phyloP scores from a whole-genome alignment of 2,888 invertebrate species.

The Xanthorhoe designata region DNA sequence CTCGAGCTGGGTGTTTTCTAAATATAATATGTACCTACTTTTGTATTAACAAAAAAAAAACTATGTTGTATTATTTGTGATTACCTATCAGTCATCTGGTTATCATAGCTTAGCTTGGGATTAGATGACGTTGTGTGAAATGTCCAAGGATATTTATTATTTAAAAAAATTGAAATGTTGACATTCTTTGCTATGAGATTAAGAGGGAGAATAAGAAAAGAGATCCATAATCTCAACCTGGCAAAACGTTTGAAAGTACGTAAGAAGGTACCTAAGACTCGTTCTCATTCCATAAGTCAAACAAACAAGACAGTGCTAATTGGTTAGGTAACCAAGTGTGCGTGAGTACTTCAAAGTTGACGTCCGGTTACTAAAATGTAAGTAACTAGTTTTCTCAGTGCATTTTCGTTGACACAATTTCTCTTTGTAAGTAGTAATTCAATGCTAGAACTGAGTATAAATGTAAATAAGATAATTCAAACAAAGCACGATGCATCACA shows the following conservation, averaged over 20 bases:
- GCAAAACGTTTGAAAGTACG: conserved; percentile 15
- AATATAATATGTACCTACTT: no score
- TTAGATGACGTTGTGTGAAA: no score
- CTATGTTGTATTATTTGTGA: no score
- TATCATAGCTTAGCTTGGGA: no score
- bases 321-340: conserved; percentile 13
- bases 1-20: no score
- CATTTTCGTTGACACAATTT: conserved; percentile 18
- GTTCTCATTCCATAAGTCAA: conserved; percentile 17
- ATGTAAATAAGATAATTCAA: conserved; percentile 6
- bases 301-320: conserved; percentile 15
- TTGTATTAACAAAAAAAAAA: no score
- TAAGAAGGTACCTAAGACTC: not conserved
- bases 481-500: conserved; percentile 13
- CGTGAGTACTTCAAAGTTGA: conserved; percentile 2
- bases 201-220: not conserved
- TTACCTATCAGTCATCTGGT: no score
- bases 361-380: conserved; percentile 22
- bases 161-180: no score
- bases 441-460: not conserved
- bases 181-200: no score
- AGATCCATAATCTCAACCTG: not conserved
- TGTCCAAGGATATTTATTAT: no score
- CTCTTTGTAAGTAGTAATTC: conserved; percentile 4
- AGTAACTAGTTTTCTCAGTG: conserved; percentile 8